Evolutionary conservation across 2,797 vertebrate species (phyloP).

Genomic region (Nannoperca australis): DNA sequence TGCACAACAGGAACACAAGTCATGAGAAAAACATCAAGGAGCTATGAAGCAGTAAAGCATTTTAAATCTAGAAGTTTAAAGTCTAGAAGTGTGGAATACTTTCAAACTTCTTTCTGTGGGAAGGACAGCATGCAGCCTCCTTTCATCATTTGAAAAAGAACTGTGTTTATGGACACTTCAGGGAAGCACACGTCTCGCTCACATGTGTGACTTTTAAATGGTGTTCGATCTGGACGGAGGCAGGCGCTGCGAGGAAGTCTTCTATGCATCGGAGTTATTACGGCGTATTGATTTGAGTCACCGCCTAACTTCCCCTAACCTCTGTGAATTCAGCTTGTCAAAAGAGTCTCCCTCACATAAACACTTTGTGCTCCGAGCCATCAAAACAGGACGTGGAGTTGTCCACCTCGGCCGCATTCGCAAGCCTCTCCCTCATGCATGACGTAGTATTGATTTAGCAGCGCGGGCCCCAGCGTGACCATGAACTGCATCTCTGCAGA

Average conservation of each 20-base stretch:
- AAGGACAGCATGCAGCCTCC: constrained; percentile 3
- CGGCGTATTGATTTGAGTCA: constrained; percentile 48
- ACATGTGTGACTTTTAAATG: constrained; percentile 27
- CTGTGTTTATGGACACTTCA: neutral
- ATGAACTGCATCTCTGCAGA: constrained; percentile 35
- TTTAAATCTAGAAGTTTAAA: neutral
- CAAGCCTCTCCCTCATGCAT: constrained; percentile 19
- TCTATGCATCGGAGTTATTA: constrained; percentile 45
- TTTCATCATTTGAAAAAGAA: constrained; percentile 15
- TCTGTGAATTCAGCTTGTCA: constrained; percentile 29
- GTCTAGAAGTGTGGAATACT: neutral
- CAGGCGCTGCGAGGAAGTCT: constrained; percentile 17
- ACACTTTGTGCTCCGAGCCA: constrained; percentile 21
- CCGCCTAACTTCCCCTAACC: constrained; percentile 25
- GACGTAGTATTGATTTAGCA: constrained; percentile 44
- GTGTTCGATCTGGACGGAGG: constrained; percentile 21
- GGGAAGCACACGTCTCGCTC: constrained; percentile 4
- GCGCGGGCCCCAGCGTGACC: constrained; percentile 25
- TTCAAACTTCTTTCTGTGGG: neutral
- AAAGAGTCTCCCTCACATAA: constrained; percentile 33
- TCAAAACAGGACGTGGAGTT: constrained; percentile 17
- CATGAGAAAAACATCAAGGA: neutral
- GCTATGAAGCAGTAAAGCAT: neutral
- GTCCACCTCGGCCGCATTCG: constrained; percentile 9
- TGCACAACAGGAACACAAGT: neutral